phyloP scores from a whole-genome alignment of 2,797 vertebrate genomes.

The Clarias pachynema region DNA sequence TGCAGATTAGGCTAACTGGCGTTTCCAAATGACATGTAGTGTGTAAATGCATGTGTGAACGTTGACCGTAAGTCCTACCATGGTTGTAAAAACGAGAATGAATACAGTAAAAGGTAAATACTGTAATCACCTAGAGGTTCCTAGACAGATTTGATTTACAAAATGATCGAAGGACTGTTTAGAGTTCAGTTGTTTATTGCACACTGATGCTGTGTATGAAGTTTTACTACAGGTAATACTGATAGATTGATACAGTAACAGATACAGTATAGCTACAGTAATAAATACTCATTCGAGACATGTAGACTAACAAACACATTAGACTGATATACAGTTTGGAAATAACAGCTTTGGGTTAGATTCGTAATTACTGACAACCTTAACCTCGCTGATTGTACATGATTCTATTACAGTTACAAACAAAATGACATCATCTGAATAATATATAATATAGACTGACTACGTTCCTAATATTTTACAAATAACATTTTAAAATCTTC shows the following conservation, averaged over 20 bases:
- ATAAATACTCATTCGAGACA: too few relatives aligned
- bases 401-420: neutral
- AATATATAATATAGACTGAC: too few relatives aligned
- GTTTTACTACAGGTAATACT: neutral
- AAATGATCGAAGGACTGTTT: neutral
- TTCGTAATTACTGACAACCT: neutral
- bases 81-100: too few relatives aligned
- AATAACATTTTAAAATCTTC: neutral
- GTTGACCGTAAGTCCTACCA: too few relatives aligned
- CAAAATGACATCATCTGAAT: neutral
- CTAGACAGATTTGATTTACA: neutral
- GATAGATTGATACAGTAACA: neutral
- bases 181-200: neutral
- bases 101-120: too few relatives aligned
- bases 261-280: too few relatives aligned
- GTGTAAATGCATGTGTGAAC: too few relatives aligned
- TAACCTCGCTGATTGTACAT: neutral
- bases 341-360: neutral
- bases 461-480: neutral
- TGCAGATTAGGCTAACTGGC: too few relatives aligned
- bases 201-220: neutral
- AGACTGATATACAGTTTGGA: neutral
- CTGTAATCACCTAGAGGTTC: too few relatives aligned
- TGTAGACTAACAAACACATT: neutral
- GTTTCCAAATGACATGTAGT: too few relatives aligned